Percentiles rank a stretch among this genome's conserved stretches.
Evolutionary conservation across 2,797 vertebrate species (phyloP).

Genomic region (Myotis myotis): DNA sequence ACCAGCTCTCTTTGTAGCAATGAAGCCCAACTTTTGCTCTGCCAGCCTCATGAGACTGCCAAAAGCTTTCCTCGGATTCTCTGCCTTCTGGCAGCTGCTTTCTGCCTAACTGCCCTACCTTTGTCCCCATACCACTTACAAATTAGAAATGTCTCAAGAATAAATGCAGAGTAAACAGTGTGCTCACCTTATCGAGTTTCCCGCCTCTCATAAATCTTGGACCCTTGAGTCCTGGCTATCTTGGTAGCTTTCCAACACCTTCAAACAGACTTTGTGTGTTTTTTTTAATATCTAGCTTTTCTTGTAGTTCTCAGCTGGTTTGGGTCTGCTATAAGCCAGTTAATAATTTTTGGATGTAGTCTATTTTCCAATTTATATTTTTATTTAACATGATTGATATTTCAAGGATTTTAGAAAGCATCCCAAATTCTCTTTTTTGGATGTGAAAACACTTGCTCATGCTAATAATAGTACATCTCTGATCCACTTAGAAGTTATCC

Average conservation of each 20-base stretch:
- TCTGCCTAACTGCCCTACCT: background rate
- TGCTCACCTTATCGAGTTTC: background rate
- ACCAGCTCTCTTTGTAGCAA: background rate
- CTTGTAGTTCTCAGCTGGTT: background rate
- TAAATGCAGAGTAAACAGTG: background rate
- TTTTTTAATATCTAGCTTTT: background rate
- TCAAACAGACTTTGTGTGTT: background rate
- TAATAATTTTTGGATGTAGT: background rate
- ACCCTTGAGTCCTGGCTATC: background rate
- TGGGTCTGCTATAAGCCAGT: background rate
- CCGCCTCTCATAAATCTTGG: background rate
- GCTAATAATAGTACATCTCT: conserved; percentile 16
- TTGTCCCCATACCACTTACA: background rate
- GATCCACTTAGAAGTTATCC: background rate
- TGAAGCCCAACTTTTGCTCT: background rate
- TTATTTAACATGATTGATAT: background rate
- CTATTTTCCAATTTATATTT: conserved; percentile 33
- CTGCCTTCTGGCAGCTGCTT: background rate
- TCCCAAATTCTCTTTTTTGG: background rate
- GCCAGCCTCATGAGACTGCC: background rate
- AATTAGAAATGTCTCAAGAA: background rate
- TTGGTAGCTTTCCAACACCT: conserved; percentile 25
- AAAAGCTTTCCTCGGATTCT: background rate
- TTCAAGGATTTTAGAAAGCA: conserved; percentile 7
- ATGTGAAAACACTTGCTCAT: background rate